Evolutionary conservation across 2,888 invertebrate species (phyloP), one percentile per base, ranked within the genome.

Genomic region (Salticus scenicus): DNA sequence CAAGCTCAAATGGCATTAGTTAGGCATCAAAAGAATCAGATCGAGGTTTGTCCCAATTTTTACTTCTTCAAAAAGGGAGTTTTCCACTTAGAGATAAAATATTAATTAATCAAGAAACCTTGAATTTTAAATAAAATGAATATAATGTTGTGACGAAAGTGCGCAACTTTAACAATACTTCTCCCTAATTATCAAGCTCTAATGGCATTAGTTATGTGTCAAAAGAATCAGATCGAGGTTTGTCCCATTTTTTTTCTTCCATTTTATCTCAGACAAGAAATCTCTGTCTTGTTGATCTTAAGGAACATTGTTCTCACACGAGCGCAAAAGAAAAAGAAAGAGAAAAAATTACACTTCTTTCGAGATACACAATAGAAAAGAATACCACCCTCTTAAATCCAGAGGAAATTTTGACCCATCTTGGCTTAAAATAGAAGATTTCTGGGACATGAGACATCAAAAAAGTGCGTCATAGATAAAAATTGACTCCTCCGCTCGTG

Each of bases 351-450:
- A 57, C 57, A 14, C 24, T 24, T 64, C 63, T 63, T 76, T 76
- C 51, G 76, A 83, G 57, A 63, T 75, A 76, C 66, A 83, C 82
- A 83, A 83, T 83, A 37, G 69, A 31, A 37, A 24, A 28, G 41
- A 47, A 81, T 33, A 17, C 57, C 47, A 37, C 42, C 33, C 37
- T 31, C 70, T 64, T 30, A 20, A 63, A 41, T 63, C 66, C 63
- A 31, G 41, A 24, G 24, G 24, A 69, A 75, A 57, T 71, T 76
- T 70, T 63, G 70, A 75, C 31, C 70, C 81, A 63, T 71, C 73
- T 71, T 64, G 57, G 73, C 82, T 66, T 70, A 75, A 84, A 78
- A 84, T 77, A 77, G 77, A 66, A 12, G 33, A 67, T 47, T 72
- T 67, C 42, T 42, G 57, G 82, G 51, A 47, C 82, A 42, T 24